Percentiles rank a stretch among this genome's conserved stretches.
Evolutionary conservation across 1,140 invertebrate species (phyloP).

Genomic region (Achatina immaculata): DNA sequence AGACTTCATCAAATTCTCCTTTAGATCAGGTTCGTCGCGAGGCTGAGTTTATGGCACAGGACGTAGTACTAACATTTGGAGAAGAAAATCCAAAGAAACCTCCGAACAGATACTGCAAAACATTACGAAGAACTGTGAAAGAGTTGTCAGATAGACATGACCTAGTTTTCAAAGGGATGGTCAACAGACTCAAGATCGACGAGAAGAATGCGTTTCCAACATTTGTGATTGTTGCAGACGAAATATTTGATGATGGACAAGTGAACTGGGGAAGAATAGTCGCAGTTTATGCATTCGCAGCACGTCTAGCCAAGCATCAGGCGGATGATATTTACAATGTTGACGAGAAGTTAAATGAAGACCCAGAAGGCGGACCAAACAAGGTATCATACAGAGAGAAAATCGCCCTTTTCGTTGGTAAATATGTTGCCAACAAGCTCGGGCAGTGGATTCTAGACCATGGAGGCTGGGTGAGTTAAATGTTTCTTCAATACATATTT

Average conservation of each 20-base stretch:
- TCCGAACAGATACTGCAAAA: conserved; percentile 64
- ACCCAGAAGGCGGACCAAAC: neutral
- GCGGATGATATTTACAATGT: conserved; percentile 60
- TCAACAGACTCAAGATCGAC: conserved; percentile 74
- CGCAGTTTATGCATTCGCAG: conserved; percentile 77
- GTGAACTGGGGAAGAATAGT: conserved; percentile 77
- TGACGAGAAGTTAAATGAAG: neutral
- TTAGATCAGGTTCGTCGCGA: conserved; percentile 60
- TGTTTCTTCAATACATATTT: neutral
- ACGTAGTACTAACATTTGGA: conserved; percentile 57
- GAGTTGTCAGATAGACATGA: conserved; percentile 74
- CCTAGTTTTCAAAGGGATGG: conserved; percentile 77
- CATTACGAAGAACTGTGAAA: conserved; percentile 66
- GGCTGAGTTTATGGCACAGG: conserved; percentile 62
- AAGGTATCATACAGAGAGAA: conserved; percentile 50
- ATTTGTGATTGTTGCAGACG: conserved; percentile 76
- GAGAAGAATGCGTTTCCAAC: conserved; percentile 74
- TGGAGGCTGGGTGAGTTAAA: conserved; percentile 72
- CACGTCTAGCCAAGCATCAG: conserved; percentile 74
- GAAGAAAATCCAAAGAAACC: conserved; percentile 51
- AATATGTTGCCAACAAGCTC: conserved; percentile 71
- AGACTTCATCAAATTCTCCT: conserved; percentile 54
- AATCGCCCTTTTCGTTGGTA: conserved; percentile 69
- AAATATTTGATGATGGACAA: conserved; percentile 74
- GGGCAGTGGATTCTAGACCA: conserved; percentile 70